Evolutionary conservation across 2,113 vertebrate genomes (phyloP), one percentile per base, ranked within the genome.

Genomic region (Bos indicus): DNA sequence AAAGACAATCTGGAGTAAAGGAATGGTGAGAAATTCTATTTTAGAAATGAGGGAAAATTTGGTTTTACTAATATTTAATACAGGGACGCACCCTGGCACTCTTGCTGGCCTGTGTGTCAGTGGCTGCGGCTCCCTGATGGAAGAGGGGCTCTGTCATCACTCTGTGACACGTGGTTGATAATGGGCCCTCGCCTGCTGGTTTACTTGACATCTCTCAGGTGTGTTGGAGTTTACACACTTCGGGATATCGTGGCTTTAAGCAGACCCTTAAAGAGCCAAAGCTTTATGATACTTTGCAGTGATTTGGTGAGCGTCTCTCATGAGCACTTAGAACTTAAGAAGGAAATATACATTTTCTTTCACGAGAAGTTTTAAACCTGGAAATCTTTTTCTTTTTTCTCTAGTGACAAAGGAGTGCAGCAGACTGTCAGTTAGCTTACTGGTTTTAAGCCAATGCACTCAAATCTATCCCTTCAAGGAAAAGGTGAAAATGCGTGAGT

Each of bases 101-200:
- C 46, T 78, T n/a, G 16, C 57, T 19, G 30, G 71, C 33, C 62
- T 64, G 43, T 13, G 36, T 54, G 64, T 30, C 40, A 51, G 25
- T 0, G 4, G 36, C 54, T 13, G 14, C 0, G 2, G 43, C 15
- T 26, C 13, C 64, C 64, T 21, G 77, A 71, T 3, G 0, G 26
- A 33, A 25, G 30, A 62, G 48, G 78, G 14, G 7, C 23, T 48
- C 33, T 1, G 0, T 67, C 16, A 67, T n/a, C 62, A 19, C n/a
- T 40, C 67, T 5, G 46, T 43, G 46, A 83, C 3, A 4, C 6
- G 12, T 21, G 60, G 16, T 40, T 52, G 33, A 57, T 2, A 2
- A 40, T 0, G 0, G 26, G 33, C 33, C 33, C 23, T 52, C 3
- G 1, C 28, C 26, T 0, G 8, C n/a, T 14, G 30, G 51, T 60